These are phyloP conservation scores for Lepidurus arcticus DNA, from an alignment of 1,140 invertebrate genomes.

Conservation along the genomic window DNA sequence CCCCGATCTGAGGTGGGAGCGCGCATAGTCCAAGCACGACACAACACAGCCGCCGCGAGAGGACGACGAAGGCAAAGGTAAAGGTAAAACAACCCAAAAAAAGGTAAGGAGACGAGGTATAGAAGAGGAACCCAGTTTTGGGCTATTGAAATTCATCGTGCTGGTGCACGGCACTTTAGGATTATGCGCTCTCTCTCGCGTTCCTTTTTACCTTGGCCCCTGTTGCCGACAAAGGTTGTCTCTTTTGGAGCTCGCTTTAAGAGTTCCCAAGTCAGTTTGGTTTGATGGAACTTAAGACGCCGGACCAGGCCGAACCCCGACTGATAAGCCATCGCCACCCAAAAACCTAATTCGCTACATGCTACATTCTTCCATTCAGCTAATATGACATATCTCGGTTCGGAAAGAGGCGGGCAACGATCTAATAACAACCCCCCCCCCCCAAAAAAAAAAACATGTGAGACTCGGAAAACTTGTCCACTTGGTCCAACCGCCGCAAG, in stretches of 20 bases:
- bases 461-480: too few species aligned
- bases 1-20: too few species aligned
- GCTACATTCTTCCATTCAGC: background rate
- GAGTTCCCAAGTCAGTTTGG: background rate
- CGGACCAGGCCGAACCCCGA: background rate
- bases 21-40: too few species aligned
- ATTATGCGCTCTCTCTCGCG: background rate
- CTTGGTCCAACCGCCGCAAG: too few species aligned
- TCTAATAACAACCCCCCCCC: too few species aligned
- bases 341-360: constrained; percentile 1
- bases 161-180: constrained; percentile 8
- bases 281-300: background rate
- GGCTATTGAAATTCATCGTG: constrained; percentile 15
- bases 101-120: background rate
- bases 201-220: background rate
- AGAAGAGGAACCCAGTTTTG: background rate
- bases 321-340: background rate
- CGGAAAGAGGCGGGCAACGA: background rate
- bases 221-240: background rate
- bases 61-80: background rate
- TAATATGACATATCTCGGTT: constrained; percentile 11
- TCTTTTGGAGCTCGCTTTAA: background rate
- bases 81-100: background rate
- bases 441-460: too few species aligned
- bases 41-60: background rate